Conservation (phyloP, 2,888 invertebrate genomes). For the Thysanoteuthis rhombus region DNA sequence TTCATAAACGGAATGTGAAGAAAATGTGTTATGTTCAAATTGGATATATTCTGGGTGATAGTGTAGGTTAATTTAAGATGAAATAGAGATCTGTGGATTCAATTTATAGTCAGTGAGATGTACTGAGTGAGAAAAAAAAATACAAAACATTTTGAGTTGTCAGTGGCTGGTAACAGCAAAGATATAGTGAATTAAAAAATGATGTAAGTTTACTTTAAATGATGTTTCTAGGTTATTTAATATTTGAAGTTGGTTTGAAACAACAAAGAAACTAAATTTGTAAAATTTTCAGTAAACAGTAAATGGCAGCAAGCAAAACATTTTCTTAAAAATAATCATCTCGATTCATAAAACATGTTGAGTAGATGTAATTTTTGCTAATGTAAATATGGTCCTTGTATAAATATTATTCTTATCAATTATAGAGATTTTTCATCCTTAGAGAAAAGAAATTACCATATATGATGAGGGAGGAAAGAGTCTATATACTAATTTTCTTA, state of each 20-base stretch:
- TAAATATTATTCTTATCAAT: background rate
- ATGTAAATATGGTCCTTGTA: background rate
- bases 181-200: background rate
- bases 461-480: background rate
- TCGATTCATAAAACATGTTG: background rate
- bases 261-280: background rate
- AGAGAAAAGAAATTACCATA: background rate
- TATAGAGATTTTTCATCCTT: background rate
- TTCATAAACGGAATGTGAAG: background rate
- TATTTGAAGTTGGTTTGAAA: background rate
- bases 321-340: background rate
- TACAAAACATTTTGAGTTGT: background rate
- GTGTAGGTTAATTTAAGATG: background rate
- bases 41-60: background rate
- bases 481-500: background rate
- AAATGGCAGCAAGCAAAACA: background rate
- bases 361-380: background rate
- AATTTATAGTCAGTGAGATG: background rate
- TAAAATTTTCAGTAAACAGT: background rate
- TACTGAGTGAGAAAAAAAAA: background rate
- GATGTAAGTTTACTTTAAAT: background rate
- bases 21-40: slow-evolving; percentile 12
- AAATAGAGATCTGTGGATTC: background rate
- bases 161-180: background rate
- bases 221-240: background rate